Conservation (phyloP, 2,888 invertebrate genomes). For the Pasiphila rectangulata region DNA sequence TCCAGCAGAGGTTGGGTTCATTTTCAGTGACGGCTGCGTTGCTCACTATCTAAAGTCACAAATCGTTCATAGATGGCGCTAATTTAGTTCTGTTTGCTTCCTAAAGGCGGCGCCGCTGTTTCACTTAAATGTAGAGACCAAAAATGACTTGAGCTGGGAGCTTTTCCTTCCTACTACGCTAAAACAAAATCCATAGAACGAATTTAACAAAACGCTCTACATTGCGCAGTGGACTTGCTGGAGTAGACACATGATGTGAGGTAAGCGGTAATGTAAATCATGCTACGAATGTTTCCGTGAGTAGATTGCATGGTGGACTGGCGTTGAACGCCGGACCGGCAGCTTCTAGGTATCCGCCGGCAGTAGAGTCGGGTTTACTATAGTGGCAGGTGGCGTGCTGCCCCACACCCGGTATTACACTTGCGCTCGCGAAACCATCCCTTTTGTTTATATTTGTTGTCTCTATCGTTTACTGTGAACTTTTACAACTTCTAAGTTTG, state of each 20-base stretch:
- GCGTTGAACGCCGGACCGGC: conserved; percentile 61
- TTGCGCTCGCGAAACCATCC: conserved; percentile 65
- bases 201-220: conserved; percentile 27
- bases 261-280: conserved; percentile 32
- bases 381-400: conserved; percentile 70
- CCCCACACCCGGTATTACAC: conserved; percentile 46
- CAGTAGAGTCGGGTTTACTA: conserved; percentile 72
- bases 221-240: conserved; percentile 36
- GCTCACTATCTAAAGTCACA: background rate
- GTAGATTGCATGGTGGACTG: conserved; percentile 43
- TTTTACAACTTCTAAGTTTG: conserved; percentile 32
- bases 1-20: background rate
- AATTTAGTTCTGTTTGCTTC: conserved; percentile 11
- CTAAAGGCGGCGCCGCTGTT: conserved; percentile 39
- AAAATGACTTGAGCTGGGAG: conserved; percentile 35
- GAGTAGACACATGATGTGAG: background rate
- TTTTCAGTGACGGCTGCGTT: background rate
- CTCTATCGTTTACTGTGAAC: conserved; percentile 40
- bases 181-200: conserved; percentile 2
- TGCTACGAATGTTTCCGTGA: background rate
- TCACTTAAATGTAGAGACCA: conserved; percentile 19
- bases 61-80: conserved; percentile 45
- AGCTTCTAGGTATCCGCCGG: conserved; percentile 48
- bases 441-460: conserved; percentile 72
- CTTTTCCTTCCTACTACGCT: conserved; percentile 39